Evolutionary conservation across 2,113 vertebrate genomes (phyloP).

Genomic region (Pangasianodon gigas): DNA sequence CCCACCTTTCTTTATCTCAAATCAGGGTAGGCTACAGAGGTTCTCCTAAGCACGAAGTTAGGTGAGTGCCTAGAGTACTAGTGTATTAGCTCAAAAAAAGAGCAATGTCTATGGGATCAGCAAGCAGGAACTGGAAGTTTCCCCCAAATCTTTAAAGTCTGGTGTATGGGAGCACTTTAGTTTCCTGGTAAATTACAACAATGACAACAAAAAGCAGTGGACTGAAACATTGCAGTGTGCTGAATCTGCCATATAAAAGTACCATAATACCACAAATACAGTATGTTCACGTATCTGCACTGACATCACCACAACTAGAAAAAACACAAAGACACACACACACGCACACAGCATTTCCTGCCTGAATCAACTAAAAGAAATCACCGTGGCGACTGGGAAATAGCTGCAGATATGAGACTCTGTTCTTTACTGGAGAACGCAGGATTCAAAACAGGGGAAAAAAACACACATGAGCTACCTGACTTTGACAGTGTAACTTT

Average conservation of each 20-base stretch:
- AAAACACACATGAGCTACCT: background rate
- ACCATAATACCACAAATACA: background rate
- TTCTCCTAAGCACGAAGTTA: background rate
- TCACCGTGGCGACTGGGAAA: background rate
- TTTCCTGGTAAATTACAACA: background rate
- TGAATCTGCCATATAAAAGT: background rate
- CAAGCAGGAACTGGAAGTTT: background rate
- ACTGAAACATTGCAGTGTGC: background rate
- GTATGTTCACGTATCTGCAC: background rate
- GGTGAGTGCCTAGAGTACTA: background rate
- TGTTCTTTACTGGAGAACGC: background rate
- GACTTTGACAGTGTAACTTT: background rate
- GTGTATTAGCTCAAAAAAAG: background rate
- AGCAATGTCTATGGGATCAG: background rate
- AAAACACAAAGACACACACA: background rate
- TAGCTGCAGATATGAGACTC: background rate
- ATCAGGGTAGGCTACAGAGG: background rate
- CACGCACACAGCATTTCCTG: background rate
- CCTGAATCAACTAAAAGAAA: background rate
- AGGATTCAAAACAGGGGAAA: background rate
- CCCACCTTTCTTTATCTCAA: background rate
- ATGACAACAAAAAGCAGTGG: background rate
- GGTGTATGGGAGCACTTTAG: background rate
- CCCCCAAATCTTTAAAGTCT: background rate
- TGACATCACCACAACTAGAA: background rate